These are phyloP conservation scores for Sussaba pulchella DNA, from an alignment of 2,888 invertebrate species.

Conservation along the genomic window DNA sequence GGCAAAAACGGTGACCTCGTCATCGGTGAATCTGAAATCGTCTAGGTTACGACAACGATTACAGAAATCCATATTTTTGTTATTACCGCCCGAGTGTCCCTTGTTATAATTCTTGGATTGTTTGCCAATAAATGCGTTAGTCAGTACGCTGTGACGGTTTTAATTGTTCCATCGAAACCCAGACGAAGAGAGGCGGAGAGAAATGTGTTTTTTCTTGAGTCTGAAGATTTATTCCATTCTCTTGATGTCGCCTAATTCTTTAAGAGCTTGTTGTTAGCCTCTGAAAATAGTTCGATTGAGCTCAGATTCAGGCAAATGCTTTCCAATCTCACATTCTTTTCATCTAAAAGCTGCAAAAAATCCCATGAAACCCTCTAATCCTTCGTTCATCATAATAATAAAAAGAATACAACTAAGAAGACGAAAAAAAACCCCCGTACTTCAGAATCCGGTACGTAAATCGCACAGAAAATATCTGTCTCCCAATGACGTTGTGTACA, in stretches of 20 bases:
- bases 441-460: neutral
- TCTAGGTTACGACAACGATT: constrained; percentile 4
- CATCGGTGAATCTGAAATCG: neutral
- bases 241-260: too few species aligned
- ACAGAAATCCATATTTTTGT: neutral
- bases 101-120: constrained; percentile 3
- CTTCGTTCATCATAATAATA: too few species aligned
- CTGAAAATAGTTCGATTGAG: too few species aligned
- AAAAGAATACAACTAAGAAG: too few species aligned
- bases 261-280: too few species aligned
- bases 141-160: constrained; percentile 21
- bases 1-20: constrained; percentile 65
- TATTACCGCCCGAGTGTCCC: constrained; percentile 14
- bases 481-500: neutral
- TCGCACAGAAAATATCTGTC: neutral
- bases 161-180: constrained; percentile 34
- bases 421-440: too few species aligned
- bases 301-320: too few species aligned
- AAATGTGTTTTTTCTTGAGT: neutral
- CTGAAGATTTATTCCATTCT: neutral
- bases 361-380: too few species aligned
- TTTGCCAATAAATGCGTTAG: constrained; percentile 37
- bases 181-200: too few species aligned
- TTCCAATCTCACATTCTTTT: too few species aligned
- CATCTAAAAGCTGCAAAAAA: too few species aligned